Evolutionary conservation across 2,888 invertebrate genomes (phyloP), one percentile per base, ranked within the genome.

Genomic region (Xestoiulus laeticollis): DNA sequence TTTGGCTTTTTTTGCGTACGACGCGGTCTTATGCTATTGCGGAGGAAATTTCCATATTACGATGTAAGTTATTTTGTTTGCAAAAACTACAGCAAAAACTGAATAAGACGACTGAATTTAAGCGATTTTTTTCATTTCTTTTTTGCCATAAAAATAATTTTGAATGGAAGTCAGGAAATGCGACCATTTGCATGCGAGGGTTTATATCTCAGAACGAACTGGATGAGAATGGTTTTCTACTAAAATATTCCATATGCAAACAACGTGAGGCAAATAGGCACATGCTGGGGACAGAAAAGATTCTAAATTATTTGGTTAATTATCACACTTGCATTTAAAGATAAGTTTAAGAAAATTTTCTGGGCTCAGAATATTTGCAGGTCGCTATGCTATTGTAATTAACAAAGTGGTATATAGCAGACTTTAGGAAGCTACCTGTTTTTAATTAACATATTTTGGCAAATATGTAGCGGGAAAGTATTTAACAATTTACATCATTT

Each of bases 21-120:
- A 1, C 30, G 26, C 30, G 30, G 78, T 16, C 78, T 78, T 30
- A 78, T 38, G 33, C 78, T 78, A 1, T 78, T 30, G 68, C 26
- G 78, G 26, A 78, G 26, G 78, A 78, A 78, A 78, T 78, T 78
- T 78, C 78, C 78, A 78, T 78, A 26, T 78, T 78, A 78, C 78
- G 30, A 78, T 78, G 78, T 26, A 78, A 78, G 78, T 78, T 78
- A 78, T 78, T 78, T 78, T 78, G 78, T 78, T 78, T 78, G 78
- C 78, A 78, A 78, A 78, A 78, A 78, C 78, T 78, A 26, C 78
- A 30, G 78, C 30, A 78, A 78, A 78, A 78, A 78, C 30, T 78
- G 78, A 78, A 78, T 78, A 78, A 78, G 78, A 12, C 1, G 30
- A 78, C 78, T 78, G 78, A 30, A 78, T 30, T 14, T 30, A 78